Conservation (phyloP, 2,113 vertebrate genomes). For the Aptenodytes patagonicus region DNA sequence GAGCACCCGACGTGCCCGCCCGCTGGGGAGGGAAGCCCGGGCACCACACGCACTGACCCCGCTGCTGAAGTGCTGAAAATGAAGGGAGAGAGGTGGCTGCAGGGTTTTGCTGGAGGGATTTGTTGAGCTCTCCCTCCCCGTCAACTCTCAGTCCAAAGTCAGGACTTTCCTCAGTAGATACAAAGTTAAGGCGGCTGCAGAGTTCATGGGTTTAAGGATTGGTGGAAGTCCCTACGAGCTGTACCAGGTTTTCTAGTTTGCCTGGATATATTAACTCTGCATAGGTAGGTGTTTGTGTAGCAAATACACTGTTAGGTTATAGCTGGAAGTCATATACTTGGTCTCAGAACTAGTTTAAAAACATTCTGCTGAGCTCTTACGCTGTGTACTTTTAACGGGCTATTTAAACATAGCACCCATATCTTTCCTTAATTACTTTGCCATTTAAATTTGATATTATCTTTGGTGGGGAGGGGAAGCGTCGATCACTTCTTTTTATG, state of each 20-base stretch:
- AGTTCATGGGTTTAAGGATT: neutral
- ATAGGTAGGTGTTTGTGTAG: neutral
- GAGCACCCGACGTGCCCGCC: neutral
- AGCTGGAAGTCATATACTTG: neutral
- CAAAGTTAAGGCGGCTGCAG: neutral
- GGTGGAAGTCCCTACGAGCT: fast-evolving
- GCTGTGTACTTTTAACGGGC: neutral
- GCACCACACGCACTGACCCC: fast-evolving
- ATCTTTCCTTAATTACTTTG: neutral
- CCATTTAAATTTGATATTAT: neutral
- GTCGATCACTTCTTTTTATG: neutral
- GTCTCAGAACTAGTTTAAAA: neutral
- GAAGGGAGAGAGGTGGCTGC: neutral
- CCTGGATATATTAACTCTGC: neutral
- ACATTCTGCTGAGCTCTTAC: neutral
- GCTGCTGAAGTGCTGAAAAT: neutral
- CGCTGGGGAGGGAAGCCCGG: neutral
- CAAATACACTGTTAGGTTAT: neutral
- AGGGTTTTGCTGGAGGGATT: neutral
- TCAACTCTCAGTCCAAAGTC: neutral
- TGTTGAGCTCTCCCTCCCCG: neutral
- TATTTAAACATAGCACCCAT: neutral
- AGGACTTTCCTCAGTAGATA: neutral
- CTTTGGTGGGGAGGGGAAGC: neutral
- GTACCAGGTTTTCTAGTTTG: neutral